Evolutionary conservation across 2,113 vertebrate species (phyloP).

Genomic region (Salminus brasiliensis): DNA sequence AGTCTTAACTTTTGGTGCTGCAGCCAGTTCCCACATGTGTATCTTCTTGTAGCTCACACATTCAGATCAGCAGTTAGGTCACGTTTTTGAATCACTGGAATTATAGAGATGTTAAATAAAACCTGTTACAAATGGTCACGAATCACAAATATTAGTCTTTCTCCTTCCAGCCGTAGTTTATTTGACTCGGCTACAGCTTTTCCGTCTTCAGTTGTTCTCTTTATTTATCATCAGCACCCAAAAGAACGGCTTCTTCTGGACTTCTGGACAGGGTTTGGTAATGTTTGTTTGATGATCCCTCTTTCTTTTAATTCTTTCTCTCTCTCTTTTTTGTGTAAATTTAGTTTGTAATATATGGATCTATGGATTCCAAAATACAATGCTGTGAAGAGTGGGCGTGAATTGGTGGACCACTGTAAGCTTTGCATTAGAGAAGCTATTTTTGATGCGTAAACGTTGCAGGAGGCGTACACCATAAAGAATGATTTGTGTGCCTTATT

Average conservation of each 20-base stretch:
- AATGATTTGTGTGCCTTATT: slow-evolving; percentile 21
- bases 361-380: background rate
- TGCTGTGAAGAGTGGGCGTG: slow-evolving; percentile 6
- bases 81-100: background rate
- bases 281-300: background rate
- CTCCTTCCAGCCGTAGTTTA: background rate
- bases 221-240: background rate
- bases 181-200: background rate
- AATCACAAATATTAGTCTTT: background rate
- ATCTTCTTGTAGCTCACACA: no score
- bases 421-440: slow-evolving; percentile 19
- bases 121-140: slow-evolving; percentile 10
- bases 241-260: background rate
- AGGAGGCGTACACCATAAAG: background rate
- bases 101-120: background rate
- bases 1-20: background rate
- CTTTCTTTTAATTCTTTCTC: background rate
- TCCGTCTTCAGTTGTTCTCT: background rate
- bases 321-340: background rate
- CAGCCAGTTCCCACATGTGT: background rate
- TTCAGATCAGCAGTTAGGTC: background rate
- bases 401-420: slow-evolving; percentile 32
- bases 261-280: background rate
- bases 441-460: background rate
- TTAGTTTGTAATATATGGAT: background rate